Evolutionary conservation across 2,888 invertebrate species (phyloP).

Genomic region (Agonopterix subpropinquella): DNA sequence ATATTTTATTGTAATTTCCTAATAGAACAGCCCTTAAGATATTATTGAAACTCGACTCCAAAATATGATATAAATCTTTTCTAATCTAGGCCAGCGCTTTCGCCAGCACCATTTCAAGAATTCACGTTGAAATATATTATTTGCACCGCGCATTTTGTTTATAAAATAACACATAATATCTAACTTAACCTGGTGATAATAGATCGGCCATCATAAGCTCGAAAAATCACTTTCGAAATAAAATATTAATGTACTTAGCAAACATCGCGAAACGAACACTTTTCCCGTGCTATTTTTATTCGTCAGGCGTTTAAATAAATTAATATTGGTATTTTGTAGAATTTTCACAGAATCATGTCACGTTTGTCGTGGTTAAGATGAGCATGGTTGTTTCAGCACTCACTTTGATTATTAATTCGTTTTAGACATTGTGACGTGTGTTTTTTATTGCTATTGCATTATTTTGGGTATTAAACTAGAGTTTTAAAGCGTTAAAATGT

Average conservation of each 20-base stretch:
- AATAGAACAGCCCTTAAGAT: too few species aligned
- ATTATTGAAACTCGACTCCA: not conserved
- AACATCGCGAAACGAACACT: too few species aligned
- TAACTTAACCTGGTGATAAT: constrained; percentile 49
- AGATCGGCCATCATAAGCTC: constrained; percentile 46
- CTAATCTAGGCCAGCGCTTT: constrained; percentile 50
- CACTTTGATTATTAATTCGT: not conserved
- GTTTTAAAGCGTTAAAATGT: constrained; percentile 52
- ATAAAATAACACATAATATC: constrained; percentile 39
- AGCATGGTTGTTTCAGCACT: not conserved
- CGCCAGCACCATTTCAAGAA: constrained; percentile 69
- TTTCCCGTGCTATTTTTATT: too few species aligned
- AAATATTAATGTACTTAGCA: too few species aligned
- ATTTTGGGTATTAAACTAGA: constrained; percentile 40
- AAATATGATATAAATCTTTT: not conserved
- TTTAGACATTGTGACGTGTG: constrained; percentile 10
- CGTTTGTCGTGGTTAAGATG: constrained; percentile 3
- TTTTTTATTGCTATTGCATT: constrained; percentile 20
- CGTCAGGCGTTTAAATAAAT: not conserved
- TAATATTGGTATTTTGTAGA: not conserved
- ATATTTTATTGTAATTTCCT: constrained; percentile 2
- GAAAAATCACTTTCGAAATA: too few species aligned
- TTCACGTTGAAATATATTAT: constrained; percentile 1
- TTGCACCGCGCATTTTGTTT: constrained; percentile 41
- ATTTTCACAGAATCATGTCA: constrained; percentile 14